Conservation (phyloP, 1,140 invertebrate species). For the Drosophila chauvacae region DNA sequence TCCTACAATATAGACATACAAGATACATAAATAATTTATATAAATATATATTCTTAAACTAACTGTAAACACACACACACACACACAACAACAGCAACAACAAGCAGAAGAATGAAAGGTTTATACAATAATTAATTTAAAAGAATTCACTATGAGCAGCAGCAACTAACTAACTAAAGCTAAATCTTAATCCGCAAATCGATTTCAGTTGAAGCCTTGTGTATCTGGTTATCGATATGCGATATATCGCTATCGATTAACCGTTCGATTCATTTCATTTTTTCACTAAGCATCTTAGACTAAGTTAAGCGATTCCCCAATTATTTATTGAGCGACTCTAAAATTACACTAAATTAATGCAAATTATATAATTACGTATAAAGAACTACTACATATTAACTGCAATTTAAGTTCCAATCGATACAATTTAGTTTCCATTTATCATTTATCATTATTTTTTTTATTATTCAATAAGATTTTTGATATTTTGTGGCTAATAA, state of each 20-base stretch:
- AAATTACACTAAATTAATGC: slow-evolving; percentile 46
- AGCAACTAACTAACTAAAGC: slow-evolving; percentile 50
- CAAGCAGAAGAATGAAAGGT: slow-evolving; percentile 14
- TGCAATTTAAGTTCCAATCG: slow-evolving; percentile 82
- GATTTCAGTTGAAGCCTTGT: slow-evolving; percentile 20
- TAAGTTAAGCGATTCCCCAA: slow-evolving; percentile 46
- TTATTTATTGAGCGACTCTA: slow-evolving; percentile 49
- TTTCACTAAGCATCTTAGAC: slow-evolving; percentile 21
- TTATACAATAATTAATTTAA: slow-evolving; percentile 56
- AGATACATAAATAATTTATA: slow-evolving; percentile 64
- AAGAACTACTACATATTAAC: slow-evolving; percentile 41
- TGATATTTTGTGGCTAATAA: slow-evolving; percentile 46
- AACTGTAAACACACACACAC: slow-evolving; percentile 60
- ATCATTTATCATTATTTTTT: slow-evolving; percentile 48
- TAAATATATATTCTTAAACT: slow-evolving; percentile 77
- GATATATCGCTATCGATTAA: not conserved
- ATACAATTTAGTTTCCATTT: slow-evolving; percentile 56
- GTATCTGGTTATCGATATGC: not conserved
- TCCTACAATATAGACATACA: slow-evolving; percentile 84
- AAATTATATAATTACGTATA: slow-evolving; percentile 36
- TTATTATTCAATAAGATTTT: slow-evolving; percentile 36
- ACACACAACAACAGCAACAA: slow-evolving; percentile 20
- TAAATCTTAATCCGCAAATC: slow-evolving; percentile 14
- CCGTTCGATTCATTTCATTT: slow-evolving; percentile 7
- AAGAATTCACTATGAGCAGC: slow-evolving; percentile 44